Evolutionary conservation across 2,888 invertebrate genomes (phyloP).

Genomic region (Drosophila nigricruria): DNA sequence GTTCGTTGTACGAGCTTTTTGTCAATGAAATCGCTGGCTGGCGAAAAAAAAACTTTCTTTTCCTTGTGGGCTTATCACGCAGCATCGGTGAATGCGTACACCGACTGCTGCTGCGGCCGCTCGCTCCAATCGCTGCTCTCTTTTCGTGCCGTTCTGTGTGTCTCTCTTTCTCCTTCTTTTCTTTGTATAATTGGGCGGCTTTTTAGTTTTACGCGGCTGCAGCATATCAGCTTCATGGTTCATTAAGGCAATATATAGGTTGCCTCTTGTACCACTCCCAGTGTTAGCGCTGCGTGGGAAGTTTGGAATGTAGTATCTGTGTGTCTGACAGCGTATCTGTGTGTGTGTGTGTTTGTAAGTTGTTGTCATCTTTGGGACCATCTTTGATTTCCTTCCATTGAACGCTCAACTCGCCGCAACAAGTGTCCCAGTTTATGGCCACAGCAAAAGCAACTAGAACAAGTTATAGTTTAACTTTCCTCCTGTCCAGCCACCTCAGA

Average conservation of each 20-base stretch:
- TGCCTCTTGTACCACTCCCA: conserved; percentile 58
- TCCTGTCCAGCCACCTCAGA: conserved; percentile 65
- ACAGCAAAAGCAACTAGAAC: conserved; percentile 63
- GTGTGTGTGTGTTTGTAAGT: conserved; percentile 21
- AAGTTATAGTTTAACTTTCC: conserved; percentile 75
- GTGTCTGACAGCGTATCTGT: conserved; percentile 8
- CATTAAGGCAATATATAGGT: conserved; percentile 77
- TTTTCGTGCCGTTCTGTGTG: conserved; percentile 24
- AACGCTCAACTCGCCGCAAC: conserved; percentile 71
- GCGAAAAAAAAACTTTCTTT: conserved; percentile 72
- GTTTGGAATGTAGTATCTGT: conserved; percentile 44
- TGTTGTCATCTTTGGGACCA: conserved; percentile 62
- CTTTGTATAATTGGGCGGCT: conserved; percentile 69
- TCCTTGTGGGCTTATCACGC: conserved; percentile 55
- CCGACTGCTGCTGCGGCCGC: conserved; percentile 35
- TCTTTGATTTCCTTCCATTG: conserved; percentile 69
- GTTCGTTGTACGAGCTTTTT: conserved; percentile 71
- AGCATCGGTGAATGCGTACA: conserved; percentile 53
- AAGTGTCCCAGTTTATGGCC: conserved; percentile 77
- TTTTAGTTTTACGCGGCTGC: conserved; percentile 69
- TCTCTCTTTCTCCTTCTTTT: conserved; percentile 38
- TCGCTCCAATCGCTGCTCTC: conserved; percentile 25
- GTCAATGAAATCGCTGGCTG: conserved; percentile 69
- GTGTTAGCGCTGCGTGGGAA: conserved; percentile 69
- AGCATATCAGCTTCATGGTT: conserved; percentile 76